phyloP scores from a whole-genome alignment of 1,140 invertebrate genomes.

The Belonocnema kinseyi region DNA sequence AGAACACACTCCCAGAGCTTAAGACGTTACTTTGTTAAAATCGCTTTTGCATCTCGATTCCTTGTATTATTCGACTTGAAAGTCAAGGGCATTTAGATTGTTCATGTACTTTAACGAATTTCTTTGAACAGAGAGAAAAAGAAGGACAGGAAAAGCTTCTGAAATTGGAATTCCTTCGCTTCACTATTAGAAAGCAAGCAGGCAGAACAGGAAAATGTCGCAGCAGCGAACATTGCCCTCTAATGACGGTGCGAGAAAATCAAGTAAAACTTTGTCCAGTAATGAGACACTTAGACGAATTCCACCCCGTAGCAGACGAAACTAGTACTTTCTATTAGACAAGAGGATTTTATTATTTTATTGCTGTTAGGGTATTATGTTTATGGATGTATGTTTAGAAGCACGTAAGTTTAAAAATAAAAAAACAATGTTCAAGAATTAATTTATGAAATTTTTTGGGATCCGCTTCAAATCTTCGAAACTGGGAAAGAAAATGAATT shows the following conservation, averaged over 20 bases:
- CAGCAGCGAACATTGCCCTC: not conserved
- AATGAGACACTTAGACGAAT: not conserved
- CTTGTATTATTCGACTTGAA: too few relatives aligned
- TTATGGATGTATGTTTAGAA: too few relatives aligned
- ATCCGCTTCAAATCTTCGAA: not conserved
- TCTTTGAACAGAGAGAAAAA: not conserved
- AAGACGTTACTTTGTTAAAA: too few relatives aligned
- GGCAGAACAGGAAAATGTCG: constrained; percentile 9
- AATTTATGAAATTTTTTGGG: too few relatives aligned
- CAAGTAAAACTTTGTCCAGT: not conserved
- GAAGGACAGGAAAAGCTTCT: constrained; percentile 15
- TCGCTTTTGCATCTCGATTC: too few relatives aligned
- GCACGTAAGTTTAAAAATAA: too few relatives aligned
- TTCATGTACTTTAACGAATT: too few relatives aligned
- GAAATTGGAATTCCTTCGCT: constrained; percentile 37
- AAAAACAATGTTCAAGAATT: too few relatives aligned
- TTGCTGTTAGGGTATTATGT: too few relatives aligned
- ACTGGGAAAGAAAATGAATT: not conserved
- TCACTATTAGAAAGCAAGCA: constrained; percentile 27
- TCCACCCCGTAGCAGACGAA: not conserved
- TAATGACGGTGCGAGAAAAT: constrained; percentile 19
- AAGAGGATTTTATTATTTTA: not conserved
- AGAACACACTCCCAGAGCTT: too few relatives aligned
- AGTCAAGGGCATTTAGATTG: too few relatives aligned
- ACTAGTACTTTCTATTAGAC: not conserved